Percentiles rank a stretch among this genome's conserved stretches.
phyloP scores from a whole-genome alignment of 2,888 invertebrate species.

The Macrosoma leucophasiata region DNA sequence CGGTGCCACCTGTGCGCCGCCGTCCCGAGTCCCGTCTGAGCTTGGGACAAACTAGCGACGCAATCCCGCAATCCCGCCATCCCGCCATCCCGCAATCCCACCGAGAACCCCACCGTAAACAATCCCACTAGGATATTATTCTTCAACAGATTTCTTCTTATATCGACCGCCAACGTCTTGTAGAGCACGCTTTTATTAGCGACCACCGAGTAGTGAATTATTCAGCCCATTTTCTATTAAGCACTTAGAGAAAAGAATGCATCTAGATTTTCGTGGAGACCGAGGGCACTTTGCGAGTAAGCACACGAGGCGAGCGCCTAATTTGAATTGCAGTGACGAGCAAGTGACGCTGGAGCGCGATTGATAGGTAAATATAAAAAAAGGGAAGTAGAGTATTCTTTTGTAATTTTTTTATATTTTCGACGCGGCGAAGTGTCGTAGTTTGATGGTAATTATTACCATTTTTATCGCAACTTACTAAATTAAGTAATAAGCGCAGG shows the following conservation, averaged over 20 bases:
- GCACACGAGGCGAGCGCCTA: slow-evolving; percentile 32
- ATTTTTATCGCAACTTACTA: too few species aligned
- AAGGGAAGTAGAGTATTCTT: too few species aligned
- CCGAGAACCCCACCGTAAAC: slow-evolving; percentile 47
- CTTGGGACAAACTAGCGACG: slow-evolving; percentile 43
- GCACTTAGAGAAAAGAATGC: slow-evolving; percentile 61
- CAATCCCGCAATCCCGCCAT: slow-evolving; percentile 4
- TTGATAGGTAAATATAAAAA: too few species aligned
- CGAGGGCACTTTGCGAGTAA: slow-evolving; percentile 41
- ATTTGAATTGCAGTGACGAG: slow-evolving; percentile 48
- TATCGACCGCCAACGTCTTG: slow-evolving; percentile 56
- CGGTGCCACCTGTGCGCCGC: slow-evolving; percentile 37
- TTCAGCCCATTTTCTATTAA: slow-evolving; percentile 62
- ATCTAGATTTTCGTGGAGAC: slow-evolving; percentile 55
- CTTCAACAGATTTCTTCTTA: slow-evolving; percentile 59
- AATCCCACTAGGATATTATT: slow-evolving; percentile 56
- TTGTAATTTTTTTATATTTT: too few species aligned
- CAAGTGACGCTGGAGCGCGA: background rate
- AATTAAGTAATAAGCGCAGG: too few species aligned
- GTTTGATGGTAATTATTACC: too few species aligned
- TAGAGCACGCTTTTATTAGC: slow-evolving; percentile 62
- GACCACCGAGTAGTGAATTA: slow-evolving; percentile 58
- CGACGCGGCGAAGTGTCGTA: too few species aligned
- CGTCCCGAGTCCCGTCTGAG: slow-evolving; percentile 44
- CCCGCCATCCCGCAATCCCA: slow-evolving; percentile 39